Evolutionary conservation across 2,888 invertebrate genomes (phyloP).

Genomic region (Exocentrus adspersus): DNA sequence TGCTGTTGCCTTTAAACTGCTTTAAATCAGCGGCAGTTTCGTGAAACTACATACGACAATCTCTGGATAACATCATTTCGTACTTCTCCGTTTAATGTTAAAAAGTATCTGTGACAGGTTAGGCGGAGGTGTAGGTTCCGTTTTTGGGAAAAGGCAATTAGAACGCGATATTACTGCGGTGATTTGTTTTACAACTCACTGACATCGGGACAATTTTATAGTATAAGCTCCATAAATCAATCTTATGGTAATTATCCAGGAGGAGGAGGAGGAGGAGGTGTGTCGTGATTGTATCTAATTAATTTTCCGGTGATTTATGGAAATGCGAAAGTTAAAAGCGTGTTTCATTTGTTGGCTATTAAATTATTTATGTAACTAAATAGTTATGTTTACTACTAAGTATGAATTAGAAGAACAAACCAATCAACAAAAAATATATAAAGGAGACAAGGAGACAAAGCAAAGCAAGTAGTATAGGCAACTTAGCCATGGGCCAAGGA

Average conservation of each 20-base stretch:
- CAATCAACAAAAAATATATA: too few relatives aligned
- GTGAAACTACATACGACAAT: conserved; percentile 46
- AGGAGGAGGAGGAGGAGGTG: background rate
- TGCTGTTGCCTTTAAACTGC: conserved; percentile 50
- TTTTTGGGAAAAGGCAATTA: conserved; percentile 14
- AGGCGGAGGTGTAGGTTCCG: conserved; percentile 7
- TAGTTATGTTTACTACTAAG: too few relatives aligned
- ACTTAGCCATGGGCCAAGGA: too few relatives aligned
- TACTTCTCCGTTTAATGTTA: conserved; percentile 49
- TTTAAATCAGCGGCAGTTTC: conserved; percentile 53
- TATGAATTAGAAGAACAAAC: too few relatives aligned
- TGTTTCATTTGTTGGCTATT: background rate
- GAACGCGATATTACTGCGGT: background rate
- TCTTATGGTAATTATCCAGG: conserved; percentile 13
- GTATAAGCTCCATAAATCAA: conserved; percentile 10
- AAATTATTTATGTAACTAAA: conserved; percentile 1
- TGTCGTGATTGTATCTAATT: conserved; percentile 8
- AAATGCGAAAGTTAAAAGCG: background rate
- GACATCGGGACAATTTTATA: conserved; percentile 1
- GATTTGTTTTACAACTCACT: conserved; percentile 5
- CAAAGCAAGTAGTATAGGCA: too few relatives aligned
- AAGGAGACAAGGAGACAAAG: too few relatives aligned
- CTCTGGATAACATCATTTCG: conserved; percentile 50
- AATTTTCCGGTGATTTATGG: conserved; percentile 13
- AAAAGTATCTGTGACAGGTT: conserved; percentile 34